phyloP scores from a whole-genome alignment of 1,140 invertebrate genomes.

The Cydia amplana region DNA sequence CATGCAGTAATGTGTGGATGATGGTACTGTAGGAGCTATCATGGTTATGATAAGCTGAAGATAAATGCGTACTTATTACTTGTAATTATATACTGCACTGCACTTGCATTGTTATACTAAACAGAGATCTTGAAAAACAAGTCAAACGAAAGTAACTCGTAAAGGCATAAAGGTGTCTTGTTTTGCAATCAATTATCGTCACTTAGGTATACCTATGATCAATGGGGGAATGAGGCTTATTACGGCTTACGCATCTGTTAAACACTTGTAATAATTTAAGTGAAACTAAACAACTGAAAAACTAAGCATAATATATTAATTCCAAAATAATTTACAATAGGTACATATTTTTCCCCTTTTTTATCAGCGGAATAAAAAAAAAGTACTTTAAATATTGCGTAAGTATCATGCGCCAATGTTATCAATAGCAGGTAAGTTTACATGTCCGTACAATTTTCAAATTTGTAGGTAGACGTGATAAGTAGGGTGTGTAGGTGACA shows the following conservation, averaged over 20 bases:
- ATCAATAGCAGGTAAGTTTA: constrained; percentile 1
- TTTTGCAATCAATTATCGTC: background rate
- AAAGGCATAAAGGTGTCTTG: background rate
- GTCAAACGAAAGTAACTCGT: background rate
- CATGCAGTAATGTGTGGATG: background rate
- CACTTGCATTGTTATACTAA: constrained; percentile 4
- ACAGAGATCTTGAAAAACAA: background rate
- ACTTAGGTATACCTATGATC: background rate
- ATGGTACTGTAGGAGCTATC: background rate
- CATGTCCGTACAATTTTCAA: constrained; percentile 14
- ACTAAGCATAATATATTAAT: too few relatives aligned
- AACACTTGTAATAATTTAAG: background rate
- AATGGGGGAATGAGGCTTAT: background rate
- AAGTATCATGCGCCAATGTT: background rate
- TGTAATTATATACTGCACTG: constrained; percentile 12
- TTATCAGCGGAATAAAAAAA: too few relatives aligned
- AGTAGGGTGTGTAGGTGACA: constrained; percentile 23
- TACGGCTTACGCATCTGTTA: background rate
- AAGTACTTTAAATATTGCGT: background rate
- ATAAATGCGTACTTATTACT: constrained; percentile 18
- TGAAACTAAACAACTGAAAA: too few relatives aligned
- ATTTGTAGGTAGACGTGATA: constrained; percentile 27
- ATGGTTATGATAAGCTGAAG: constrained; percentile 26
- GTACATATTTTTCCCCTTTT: too few relatives aligned
- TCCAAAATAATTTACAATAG: too few relatives aligned